phyloP scores from a whole-genome alignment of 2,888 invertebrate genomes.

The Auanema sp. region DNA sequence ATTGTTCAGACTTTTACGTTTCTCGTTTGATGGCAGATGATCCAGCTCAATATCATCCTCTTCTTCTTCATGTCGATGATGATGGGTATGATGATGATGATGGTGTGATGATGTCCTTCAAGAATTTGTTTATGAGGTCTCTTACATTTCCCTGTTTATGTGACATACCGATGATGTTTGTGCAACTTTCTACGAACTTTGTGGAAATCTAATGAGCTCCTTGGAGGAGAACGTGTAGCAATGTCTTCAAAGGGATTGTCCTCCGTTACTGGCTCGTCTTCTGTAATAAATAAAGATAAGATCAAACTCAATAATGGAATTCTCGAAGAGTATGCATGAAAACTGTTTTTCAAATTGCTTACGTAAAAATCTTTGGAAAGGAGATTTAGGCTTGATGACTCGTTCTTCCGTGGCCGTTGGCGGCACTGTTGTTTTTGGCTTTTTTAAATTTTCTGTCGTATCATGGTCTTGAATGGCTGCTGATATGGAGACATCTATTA shows the following conservation, averaged over 20 bases:
- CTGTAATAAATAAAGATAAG: not conserved
- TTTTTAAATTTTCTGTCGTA: not conserved
- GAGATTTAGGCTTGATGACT: no score
- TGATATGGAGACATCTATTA: no score
- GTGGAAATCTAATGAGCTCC: constrained; percentile 21
- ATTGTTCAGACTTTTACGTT: no score
- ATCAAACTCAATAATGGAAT: no score
- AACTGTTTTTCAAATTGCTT: not conserved
- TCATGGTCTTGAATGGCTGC: constrained; percentile 1
- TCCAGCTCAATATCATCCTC: not conserved
- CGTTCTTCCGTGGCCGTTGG: no score
- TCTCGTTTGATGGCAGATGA: not conserved
- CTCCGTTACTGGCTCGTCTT: constrained; percentile 8
- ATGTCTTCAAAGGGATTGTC: constrained; percentile 49
- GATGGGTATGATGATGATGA: constrained; percentile 4
- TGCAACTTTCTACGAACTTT: constrained; percentile 23
- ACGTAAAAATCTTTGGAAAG: no score
- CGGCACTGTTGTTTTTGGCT: not conserved
- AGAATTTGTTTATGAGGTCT: not conserved
- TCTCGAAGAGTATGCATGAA: not conserved
- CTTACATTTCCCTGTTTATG: not conserved
- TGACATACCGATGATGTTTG: constrained; percentile 22
- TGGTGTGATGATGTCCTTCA: not conserved
- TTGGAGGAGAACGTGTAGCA: constrained; percentile 40
- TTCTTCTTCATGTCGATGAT: not conserved